Base-by-base conservation (phyloP, 30 jellyfish, hydroid and myxozoan genomes). In the Haliclystus octoradiatus region DNA sequence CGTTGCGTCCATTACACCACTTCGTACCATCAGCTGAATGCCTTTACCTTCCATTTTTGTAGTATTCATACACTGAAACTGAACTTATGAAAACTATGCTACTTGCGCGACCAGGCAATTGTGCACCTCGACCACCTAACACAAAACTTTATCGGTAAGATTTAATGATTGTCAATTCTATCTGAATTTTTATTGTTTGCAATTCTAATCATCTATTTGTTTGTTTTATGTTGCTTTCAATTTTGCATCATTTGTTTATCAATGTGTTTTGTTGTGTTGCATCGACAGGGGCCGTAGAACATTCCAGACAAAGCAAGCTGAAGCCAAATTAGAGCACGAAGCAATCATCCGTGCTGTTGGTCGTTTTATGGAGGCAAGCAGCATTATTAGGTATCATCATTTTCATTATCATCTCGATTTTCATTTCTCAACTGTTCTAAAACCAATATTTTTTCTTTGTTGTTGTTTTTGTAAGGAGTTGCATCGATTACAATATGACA, bases 81-180 rank as follows among this genome's bases (percentile, higher is more conserved):
- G 98, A 89, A 71, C 66, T 89, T 34, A 89, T 89, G 98, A 89
- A 89, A 77, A 72, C 81, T 22, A 89, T 75, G 34, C 84, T 89
- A 63, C 75, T 77, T 31, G 89, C 93, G 35, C 66, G 98, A 63
- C 88, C 72, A 49, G 98, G 98, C 66, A 80, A 77, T 64, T 75
- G 81, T 49, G 95, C 98, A 50, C 98, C 98, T 0, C 91, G 93
- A 24, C 98, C 94, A n/a, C 93, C 95, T 31, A 89, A 80, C 62
- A 78, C 98, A 2, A 89, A 89, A 62, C 78, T 89, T 12, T 89
- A 89, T 79, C 68, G 94, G 97, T 87, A 35, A 14, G 24, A 22
- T n/a, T 25, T n/a, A n/a, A n/a, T n/a, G n/a, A n/a, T 29, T 71
- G 23, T 49, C 26, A 12, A 9, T 65, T 19, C 12, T 13, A 14